Base-by-base conservation (phyloP, 1,140 invertebrate genomes). In the Drusus annulatus region DNA sequence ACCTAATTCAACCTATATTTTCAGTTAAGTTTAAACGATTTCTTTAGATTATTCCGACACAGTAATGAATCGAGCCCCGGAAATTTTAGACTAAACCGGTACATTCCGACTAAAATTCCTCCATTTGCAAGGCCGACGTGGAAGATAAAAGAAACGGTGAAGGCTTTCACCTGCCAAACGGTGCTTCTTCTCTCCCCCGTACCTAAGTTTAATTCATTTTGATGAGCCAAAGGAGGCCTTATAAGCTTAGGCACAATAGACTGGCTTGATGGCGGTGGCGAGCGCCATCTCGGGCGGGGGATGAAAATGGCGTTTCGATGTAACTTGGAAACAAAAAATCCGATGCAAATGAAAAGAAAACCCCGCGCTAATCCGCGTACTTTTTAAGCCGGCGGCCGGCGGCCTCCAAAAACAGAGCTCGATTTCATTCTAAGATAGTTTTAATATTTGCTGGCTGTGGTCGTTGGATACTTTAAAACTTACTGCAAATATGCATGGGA, bases 211-310 rank as follows among this genome's bases (percentile, higher is more conserved):
- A 65, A 65, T 65, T 65, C 8, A 65, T 65, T 13, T 65, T 65
- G 62, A 65, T 65, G 62, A 65, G 25, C 62, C 60, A 25, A 65
- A 65, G 62, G 62, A 31, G 62, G 62, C 23, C 62, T 65, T 65
- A 65, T 65, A 28, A 28, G 62, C 62, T 65, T 65, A 65, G 28
- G 23, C 62, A 21, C 62, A 28, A 25, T 65, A 31, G 62, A 65
- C 62, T 28, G 62, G 62, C 62, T 65, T 28, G 62, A 65, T 65
- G 62, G 62, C 62, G 25, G 21, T 63, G 17, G 6, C 23, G 62
- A 65, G 28, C 62, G 2, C 13, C 21, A 0, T 65, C 62, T 21
- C 10, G 62, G 62, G 28, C 28, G 16, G 10, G 28, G 28, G 21
- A 65, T 65, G 62, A 65, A 65, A 65, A 65, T 36, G 62, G 62